phyloP scores from a whole-genome alignment of 2,888 invertebrate species.

The Stenotaenia linearis region DNA sequence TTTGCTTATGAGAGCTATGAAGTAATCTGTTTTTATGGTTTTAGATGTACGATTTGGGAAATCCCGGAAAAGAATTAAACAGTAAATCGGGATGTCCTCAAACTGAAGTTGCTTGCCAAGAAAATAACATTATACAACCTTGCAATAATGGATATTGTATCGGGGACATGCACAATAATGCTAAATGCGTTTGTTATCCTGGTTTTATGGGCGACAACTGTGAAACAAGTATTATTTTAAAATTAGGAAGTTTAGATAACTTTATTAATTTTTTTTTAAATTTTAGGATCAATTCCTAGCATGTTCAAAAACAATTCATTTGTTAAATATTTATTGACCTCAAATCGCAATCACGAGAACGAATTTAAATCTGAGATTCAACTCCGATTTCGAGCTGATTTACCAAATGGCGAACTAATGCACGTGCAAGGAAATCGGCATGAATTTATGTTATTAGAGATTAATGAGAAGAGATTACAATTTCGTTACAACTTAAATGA shows the following conservation, averaged over 20 bases:
- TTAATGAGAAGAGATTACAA: slow-evolving; percentile 40
- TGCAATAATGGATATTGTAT: slow-evolving; percentile 41
- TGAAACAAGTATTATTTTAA: slow-evolving; percentile 41
- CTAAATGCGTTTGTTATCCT: slow-evolving; percentile 50
- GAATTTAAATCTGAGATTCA: slow-evolving; percentile 45
- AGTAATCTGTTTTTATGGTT: neutral
- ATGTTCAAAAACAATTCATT: slow-evolving; percentile 44
- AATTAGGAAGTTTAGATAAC: too few species aligned
- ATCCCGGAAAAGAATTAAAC: slow-evolving; percentile 57
- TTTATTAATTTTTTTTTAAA: neutral
- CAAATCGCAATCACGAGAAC: neutral
- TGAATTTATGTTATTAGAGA: slow-evolving; percentile 46
- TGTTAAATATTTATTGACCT: slow-evolving; percentile 45
- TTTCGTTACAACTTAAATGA: slow-evolving; percentile 47
- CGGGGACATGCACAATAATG: slow-evolving; percentile 39
- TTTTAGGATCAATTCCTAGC: slow-evolving; percentile 37
- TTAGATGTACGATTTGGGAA: slow-evolving; percentile 80
- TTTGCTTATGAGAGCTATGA: too few species aligned
- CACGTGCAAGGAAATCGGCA: slow-evolving; percentile 39
- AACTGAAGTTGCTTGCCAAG: slow-evolving; percentile 48
- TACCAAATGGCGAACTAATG: slow-evolving; percentile 46
- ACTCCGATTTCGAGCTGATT: slow-evolving; percentile 49
- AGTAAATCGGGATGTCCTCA: slow-evolving; percentile 46
- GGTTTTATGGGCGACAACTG: slow-evolving; percentile 51
- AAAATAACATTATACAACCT: slow-evolving; percentile 41